These are phyloP conservation scores for Ectemnius cavifrons DNA, from an alignment of 2,888 invertebrate genomes.

Conservation along the genomic window DNA sequence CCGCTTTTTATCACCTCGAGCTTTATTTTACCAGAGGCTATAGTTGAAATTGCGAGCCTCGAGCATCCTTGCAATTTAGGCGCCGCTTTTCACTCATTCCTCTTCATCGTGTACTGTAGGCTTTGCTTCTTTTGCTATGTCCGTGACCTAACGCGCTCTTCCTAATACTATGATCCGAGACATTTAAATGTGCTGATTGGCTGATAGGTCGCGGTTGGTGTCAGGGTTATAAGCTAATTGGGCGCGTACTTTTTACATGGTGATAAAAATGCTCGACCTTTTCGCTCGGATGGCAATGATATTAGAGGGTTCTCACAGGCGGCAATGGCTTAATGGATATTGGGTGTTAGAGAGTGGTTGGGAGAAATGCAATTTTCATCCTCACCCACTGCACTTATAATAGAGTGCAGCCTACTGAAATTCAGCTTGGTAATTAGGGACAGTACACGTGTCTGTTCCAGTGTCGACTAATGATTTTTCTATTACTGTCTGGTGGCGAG, in stretches of 20 bases:
- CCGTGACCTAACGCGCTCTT: no score
- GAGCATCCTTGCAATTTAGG: no score
- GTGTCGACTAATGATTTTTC: constrained; percentile 14
- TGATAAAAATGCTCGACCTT: neutral
- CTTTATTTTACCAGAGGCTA: no score
- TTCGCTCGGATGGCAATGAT: neutral
- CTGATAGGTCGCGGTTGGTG: no score
- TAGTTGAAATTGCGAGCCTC: no score
- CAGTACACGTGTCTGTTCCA: neutral
- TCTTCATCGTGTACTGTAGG: no score
- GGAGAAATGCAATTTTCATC: constrained; percentile 17
- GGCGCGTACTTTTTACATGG: neutral
- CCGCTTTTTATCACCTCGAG: no score
- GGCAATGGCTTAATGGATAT: constrained; percentile 15
- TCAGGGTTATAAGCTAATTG: neutral
- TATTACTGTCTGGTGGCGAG: neutral
- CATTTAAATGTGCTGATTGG: no score
- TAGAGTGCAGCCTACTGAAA: constrained; percentile 10
- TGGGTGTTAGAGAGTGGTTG: neutral
- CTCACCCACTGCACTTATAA: neutral
- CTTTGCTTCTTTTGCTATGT: no score
- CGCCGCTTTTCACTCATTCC: no score
- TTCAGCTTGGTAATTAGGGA: constrained; percentile 21
- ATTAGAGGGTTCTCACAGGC: neutral
- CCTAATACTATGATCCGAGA: no score